Percentiles rank a stretch among this genome's conserved stretches.
Evolutionary conservation across 1,140 invertebrate species (phyloP).

Genomic region (Eurosta solidaginis): DNA sequence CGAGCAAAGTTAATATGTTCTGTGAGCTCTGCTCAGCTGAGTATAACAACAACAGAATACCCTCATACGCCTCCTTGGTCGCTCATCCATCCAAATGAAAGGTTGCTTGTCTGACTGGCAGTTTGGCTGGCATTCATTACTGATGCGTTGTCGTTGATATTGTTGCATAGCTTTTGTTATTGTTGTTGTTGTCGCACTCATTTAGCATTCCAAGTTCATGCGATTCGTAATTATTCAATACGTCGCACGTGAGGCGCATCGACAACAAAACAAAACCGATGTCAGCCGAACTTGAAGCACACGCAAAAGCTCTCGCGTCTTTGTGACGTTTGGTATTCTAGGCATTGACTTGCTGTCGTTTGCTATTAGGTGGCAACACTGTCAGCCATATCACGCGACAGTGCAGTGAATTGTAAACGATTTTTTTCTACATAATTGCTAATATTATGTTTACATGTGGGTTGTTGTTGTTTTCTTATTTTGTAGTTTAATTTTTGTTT

Average conservation of each 20-base stretch:
- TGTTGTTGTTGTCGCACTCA: slow-evolving; percentile 25
- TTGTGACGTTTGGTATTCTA: not conserved
- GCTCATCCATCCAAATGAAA: not conserved
- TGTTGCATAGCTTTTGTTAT: not conserved
- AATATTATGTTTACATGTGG: not conserved
- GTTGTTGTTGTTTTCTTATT: not conserved
- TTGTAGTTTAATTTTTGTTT: not conserved
- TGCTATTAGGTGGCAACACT: slow-evolving; percentile 18
- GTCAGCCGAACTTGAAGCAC: not conserved
- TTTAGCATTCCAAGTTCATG: slow-evolving; percentile 27
- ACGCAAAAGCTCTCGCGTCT: not conserved
- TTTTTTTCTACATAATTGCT: slow-evolving; percentile 22
- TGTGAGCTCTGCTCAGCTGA: too few relatives aligned
- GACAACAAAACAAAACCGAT: slow-evolving; percentile 19
- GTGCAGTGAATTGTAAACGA: not conserved
- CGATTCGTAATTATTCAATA: slow-evolving; percentile 30
- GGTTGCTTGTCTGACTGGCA: slow-evolving; percentile 6
- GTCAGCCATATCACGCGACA: not conserved
- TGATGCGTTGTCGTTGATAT: not conserved
- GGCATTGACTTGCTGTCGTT: not conserved
- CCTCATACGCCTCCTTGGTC: too few relatives aligned
- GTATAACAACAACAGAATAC: too few relatives aligned
- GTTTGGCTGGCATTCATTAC: slow-evolving; percentile 19
- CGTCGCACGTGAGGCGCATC: slow-evolving; percentile 24
- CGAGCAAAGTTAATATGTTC: too few relatives aligned